A percentile compares a stretch with the other conserved stretches of the same genome.
phyloP scores from a whole-genome alignment of 1,140 invertebrate genomes.

The Drosophila quadrilineata region DNA sequence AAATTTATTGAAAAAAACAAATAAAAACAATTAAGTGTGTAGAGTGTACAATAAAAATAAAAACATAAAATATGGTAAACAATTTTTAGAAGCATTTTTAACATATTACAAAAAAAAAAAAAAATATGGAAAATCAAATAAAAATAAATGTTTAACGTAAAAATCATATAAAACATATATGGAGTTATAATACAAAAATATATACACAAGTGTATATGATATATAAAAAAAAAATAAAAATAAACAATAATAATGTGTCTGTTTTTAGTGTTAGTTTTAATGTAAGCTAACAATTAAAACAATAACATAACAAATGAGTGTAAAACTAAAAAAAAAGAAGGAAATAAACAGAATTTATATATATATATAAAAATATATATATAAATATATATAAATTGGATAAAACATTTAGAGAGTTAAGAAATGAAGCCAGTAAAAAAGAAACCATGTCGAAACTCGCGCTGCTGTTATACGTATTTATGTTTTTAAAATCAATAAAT shows the following conservation, averaged over 20 bases:
- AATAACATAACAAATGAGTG: slow-evolving; percentile 46
- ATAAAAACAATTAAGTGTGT: slow-evolving; percentile 56
- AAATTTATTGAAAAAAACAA: slow-evolving; percentile 48
- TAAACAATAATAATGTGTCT: slow-evolving; percentile 54
- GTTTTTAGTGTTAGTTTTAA: slow-evolving; percentile 72
- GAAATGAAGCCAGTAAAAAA: slow-evolving; percentile 31
- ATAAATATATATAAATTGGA: slow-evolving; percentile 14
- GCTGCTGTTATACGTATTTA: slow-evolving; percentile 38
- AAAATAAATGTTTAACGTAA: slow-evolving; percentile 49
- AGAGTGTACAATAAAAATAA: slow-evolving; percentile 67
- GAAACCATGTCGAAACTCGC: slow-evolving; percentile 41
- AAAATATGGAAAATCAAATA: slow-evolving; percentile 5
- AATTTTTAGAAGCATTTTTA: slow-evolving; percentile 79
- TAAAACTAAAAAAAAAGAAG: slow-evolving; percentile 25
- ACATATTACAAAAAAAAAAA: slow-evolving; percentile 45
- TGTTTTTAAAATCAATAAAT: slow-evolving; percentile 9
- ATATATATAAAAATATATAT: slow-evolving; percentile 3
- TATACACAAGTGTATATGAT: slow-evolving; percentile 32
- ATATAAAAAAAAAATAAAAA: slow-evolving; percentile 27
- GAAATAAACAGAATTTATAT: slow-evolving; percentile 11
- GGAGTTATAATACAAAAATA: slow-evolving; percentile 27
- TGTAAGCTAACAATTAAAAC: slow-evolving; percentile 50
- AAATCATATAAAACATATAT: slow-evolving; percentile 25
- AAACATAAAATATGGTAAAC: slow-evolving; percentile 55
- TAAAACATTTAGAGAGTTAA: slow-evolving; percentile 13